A percentile compares a stretch with the other conserved stretches of the same genome.
Evolutionary conservation across 2,888 invertebrate species (phyloP).

Genomic region (Nemoura dubitans): DNA sequence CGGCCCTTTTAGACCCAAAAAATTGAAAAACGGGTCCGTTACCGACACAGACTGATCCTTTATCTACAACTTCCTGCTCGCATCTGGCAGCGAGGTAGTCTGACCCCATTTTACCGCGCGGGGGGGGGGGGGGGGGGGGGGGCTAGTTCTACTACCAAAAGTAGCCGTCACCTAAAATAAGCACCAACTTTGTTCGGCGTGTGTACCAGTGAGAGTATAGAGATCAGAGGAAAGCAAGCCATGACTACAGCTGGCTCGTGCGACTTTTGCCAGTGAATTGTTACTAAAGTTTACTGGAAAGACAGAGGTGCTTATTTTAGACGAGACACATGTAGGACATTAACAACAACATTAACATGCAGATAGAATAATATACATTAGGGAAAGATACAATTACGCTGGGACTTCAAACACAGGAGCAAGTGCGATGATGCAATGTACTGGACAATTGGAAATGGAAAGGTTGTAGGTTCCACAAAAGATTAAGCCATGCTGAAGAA

Average conservation of each 20-base stretch:
- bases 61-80: no score
- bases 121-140: no score
- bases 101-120: no score
- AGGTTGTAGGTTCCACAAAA: no score
- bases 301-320: slow-evolving; percentile 49
- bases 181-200: slow-evolving; percentile 35
- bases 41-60: no score
- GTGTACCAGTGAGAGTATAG: not conserved
- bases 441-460: no score
- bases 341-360: slow-evolving; percentile 19
- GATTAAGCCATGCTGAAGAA: not conserved
- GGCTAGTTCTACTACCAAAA: not conserved
- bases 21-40: no score
- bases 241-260: not conserved
- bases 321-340: slow-evolving; percentile 36
- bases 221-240: not conserved
- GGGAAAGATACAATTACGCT: not conserved
- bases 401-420: no score
- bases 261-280: not conserved
- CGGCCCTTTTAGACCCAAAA: no score
- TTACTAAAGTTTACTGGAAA: not conserved
- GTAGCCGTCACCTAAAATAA: slow-evolving; percentile 41
- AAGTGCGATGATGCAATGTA: no score
- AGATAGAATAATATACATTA: slow-evolving; percentile 24
- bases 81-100: no score